Evolutionary conservation across 37 sponge, comb jelly and placozoan genomes (phyloP), one percentile per base, ranked within the genome.

Genomic region (Diacarnus erythraeanus): DNA sequence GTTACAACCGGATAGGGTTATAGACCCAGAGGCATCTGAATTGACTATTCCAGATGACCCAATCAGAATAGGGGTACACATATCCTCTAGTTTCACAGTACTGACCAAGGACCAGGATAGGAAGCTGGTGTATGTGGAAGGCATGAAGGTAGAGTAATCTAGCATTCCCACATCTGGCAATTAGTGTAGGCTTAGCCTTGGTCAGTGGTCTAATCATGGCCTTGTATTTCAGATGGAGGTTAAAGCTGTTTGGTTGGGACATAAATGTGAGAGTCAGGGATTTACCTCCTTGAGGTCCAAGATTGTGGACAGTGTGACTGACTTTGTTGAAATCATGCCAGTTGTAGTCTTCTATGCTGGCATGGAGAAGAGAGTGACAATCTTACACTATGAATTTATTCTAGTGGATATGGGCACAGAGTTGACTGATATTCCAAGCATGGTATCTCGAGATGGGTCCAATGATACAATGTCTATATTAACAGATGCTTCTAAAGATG

Each of bases 1-100:
- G 94, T 57, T 94, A 17, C 94, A 94, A 74, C 94, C 94, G 17
- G 91, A 94, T 39, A 38, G 88, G 47, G 89, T 84, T 59, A 92
- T 94, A 22, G 92, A 94, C 78, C 79, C 80, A 27, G 75, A 86
- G 33, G 87, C 90, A 5, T 83, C 80, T 23, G 89, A 94, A 25
- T 75, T 94, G 31, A 42, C 44, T 3, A 29, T 84, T 3, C 78
- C 85, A 9, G 40, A 57, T 15, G 73, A 75, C 1, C 42, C 72
- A 8, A 74, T 69, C 8, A 26, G 51, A 30, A 82, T 70, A 1
- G 87, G 87, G 0, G 63, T 59, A n/a, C n/a, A n/a, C n/a, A n/a
- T n/a, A 3, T 30, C 71, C 12, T 59, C 86, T 0, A 43, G 71
- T 20, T 79, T 87, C 57, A 76, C 30, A 18, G 74, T 90, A 25